These are phyloP conservation scores for Cyprinodon diabolis DNA, from an alignment of 2,797 vertebrate species.

Conservation along the genomic window DNA sequence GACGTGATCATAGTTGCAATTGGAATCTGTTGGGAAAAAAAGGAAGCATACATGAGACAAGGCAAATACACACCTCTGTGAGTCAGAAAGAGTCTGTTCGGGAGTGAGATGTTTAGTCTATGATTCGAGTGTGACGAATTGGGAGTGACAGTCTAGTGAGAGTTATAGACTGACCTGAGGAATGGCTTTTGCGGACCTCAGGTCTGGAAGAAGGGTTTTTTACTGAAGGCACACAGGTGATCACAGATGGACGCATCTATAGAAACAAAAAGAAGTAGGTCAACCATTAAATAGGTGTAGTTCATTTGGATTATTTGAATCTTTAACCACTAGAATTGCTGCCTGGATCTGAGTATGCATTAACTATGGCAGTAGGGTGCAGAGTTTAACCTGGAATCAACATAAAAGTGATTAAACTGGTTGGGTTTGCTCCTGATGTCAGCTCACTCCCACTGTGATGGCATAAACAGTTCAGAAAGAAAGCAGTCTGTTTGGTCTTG, in stretches of 20 bases:
- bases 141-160: slow-evolving; percentile 41
- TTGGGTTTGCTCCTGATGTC: slow-evolving; percentile 51
- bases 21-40: slow-evolving; percentile 61
- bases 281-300: not conserved
- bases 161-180: slow-evolving; percentile 69
- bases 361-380: not conserved
- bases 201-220: slow-evolving; percentile 64
- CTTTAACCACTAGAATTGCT: not conserved
- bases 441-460: slow-evolving; percentile 44
- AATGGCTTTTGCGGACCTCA: slow-evolving; percentile 56
- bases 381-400: slow-evolving; percentile 23
- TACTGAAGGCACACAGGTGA: slow-evolving; percentile 80
- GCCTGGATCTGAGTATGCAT: slow-evolving; percentile 11
- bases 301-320: not conserved
- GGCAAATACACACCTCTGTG: slow-evolving; percentile 52
- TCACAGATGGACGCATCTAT: slow-evolving; percentile 84
- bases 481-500: slow-evolving; percentile 82
- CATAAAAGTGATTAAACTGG: slow-evolving; percentile 58
- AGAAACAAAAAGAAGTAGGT: slow-evolving; percentile 5
- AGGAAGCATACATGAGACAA: slow-evolving; percentile 25
- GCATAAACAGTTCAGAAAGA: slow-evolving; percentile 70
- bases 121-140: slow-evolving; percentile 13
- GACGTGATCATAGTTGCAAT: slow-evolving; percentile 75
- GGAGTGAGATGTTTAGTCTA: slow-evolving; percentile 3
- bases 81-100: slow-evolving; percentile 40